phyloP scores from a whole-genome alignment of 2,888 invertebrate genomes.

The Nasonia oneida region DNA sequence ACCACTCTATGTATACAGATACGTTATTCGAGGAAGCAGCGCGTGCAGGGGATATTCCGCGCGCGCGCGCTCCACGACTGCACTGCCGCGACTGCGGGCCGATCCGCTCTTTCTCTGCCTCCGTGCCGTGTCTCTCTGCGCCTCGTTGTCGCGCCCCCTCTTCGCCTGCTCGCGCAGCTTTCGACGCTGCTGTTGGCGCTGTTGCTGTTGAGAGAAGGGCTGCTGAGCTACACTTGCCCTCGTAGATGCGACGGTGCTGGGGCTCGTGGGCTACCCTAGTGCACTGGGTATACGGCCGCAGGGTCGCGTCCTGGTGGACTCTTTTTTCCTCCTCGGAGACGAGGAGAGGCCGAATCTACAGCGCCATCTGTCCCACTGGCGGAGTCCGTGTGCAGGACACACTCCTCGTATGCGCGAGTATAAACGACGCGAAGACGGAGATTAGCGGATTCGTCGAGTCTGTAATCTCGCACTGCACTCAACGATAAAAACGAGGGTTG shows the following conservation, averaged over 20 bases:
- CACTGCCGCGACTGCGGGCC: conserved; percentile 5
- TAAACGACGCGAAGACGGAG: neutral
- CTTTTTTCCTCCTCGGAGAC: neutral
- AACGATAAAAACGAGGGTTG: neutral
- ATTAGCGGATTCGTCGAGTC: neutral
- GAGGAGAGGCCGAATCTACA: neutral
- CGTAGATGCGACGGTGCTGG: too few species aligned
- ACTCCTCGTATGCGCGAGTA: too few species aligned
- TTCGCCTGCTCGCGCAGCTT: neutral
- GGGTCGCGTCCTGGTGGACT: neutral
- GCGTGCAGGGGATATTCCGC: conserved; percentile 4
- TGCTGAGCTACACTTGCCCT: too few species aligned
- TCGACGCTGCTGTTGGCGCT: neutral
- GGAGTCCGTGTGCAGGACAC: neutral
- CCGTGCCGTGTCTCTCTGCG: neutral
- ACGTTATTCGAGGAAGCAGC: neutral
- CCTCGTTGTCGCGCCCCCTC: neutral
- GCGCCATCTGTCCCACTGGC: neutral
- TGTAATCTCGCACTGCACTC: neutral
- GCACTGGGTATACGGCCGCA: neutral
- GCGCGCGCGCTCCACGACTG: conserved; percentile 10
- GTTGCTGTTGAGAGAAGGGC: neutral
- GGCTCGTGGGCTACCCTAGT: too few species aligned
- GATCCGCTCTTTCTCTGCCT: neutral
- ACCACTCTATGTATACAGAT: too few species aligned